Base-by-base conservation (phyloP, 2,113 vertebrate genomes). In the Grantiella picta region DNA sequence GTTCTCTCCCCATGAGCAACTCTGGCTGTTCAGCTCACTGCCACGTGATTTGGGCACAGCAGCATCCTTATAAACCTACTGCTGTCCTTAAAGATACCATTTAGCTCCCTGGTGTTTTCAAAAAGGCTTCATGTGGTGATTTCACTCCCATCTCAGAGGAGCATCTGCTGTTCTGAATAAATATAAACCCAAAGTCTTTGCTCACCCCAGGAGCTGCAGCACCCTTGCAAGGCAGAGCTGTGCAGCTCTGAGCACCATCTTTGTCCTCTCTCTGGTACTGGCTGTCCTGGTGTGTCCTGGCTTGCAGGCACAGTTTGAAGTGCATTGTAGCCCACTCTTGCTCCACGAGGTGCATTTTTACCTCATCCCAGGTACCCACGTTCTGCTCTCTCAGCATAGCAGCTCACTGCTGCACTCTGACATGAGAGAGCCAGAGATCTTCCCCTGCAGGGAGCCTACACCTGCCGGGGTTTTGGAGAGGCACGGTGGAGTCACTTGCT, bases 81-180 rank as follows among this genome's bases (percentile, higher is more conserved):
- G 63, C 89, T 86, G 60, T 20, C 61, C 77, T 89, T 92, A 89
- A 82, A 83, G 61, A 68, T 45, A n/a, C 31, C 66, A 65, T 59
- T 96, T 94, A 95, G 71, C 75, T 90, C 54, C 92, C 78, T 64
- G 61, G 54, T 72, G 84, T 59, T 94, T 91, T 90, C 63, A 31
- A 15, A 95, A 72, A 47, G 82, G 54, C 63, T 86, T 50, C 9
- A 2, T 19, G 23, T 42, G 29, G 54, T 50, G 78, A 57, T 91
- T 77, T 63, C 1, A 0, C 53, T 95, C 52, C 64, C 1, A 2
- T 57, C 77, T 92, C 56, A 28, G 44, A 89, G 69, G 57, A 93
- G 7, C 61, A 49, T 69, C 91, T 95, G 94, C 81, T 6, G 6
- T 89, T 56, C 28, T 15, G 35, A 89, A 36, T 72, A 36, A 29